Percentiles rank a stretch among this genome's conserved stretches.
These are phyloP conservation scores for Amblyopsis rosae DNA, from an alignment of 2,113 vertebrate species.

Conservation along the genomic window DNA sequence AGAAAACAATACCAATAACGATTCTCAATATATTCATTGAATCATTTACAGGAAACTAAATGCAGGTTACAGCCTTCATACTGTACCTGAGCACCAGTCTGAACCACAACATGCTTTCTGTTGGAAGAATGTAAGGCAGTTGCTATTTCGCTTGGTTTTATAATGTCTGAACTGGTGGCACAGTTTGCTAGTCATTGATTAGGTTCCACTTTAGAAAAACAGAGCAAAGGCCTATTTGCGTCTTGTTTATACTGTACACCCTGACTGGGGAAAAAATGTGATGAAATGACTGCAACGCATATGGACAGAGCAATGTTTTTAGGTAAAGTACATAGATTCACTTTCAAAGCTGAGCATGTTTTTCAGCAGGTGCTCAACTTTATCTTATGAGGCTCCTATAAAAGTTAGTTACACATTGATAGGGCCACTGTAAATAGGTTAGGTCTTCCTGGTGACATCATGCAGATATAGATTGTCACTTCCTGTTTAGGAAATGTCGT, in stretches of 20 bases:
- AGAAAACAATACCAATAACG: too few relatives aligned
- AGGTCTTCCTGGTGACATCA: conserved; percentile 1
- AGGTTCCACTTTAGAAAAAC: too few relatives aligned
- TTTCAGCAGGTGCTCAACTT: background rate
- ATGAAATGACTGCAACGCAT: background rate
- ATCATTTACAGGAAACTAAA: background rate
- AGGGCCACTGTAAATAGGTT: background rate
- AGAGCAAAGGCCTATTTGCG: too few relatives aligned
- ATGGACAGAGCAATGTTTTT: too few relatives aligned
- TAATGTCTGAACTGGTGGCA: background rate
- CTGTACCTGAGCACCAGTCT: background rate
- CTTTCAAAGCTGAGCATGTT: background rate
- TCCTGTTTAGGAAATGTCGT: too few relatives aligned
- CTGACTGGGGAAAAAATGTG: background rate
- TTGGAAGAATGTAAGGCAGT: background rate
- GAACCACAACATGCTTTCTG: background rate
- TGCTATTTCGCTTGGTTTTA: background rate
- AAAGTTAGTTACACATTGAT: conserved; percentile 44
- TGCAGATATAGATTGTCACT: background rate
- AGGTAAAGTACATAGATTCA: background rate
- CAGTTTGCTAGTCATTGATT: too few relatives aligned
- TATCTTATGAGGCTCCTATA: background rate
- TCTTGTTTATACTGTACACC: background rate
- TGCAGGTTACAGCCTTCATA: background rate
- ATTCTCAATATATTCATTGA: background rate